phyloP scores from a whole-genome alignment of 2,113 vertebrate genomes.

The Caloenas nicobarica region DNA sequence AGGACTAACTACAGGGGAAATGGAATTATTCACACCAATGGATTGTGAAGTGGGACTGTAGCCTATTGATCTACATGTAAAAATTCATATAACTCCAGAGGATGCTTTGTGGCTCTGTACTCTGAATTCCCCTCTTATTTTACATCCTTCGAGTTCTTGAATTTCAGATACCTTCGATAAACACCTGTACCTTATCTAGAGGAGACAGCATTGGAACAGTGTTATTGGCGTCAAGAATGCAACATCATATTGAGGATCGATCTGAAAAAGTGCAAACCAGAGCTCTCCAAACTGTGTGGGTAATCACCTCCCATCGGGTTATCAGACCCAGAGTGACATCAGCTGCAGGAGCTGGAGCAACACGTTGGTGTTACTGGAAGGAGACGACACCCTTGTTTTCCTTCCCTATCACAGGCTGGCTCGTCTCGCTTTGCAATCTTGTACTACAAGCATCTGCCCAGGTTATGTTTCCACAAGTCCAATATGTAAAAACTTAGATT shows the following conservation, averaged over 20 bases:
- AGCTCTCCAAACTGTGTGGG: neutral
- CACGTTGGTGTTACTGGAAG: neutral
- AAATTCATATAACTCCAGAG: neutral
- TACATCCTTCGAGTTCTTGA: neutral
- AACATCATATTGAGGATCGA: neutral
- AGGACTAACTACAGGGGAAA: too few species aligned
- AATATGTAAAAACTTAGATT: too few species aligned
- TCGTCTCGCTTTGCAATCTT: too few species aligned
- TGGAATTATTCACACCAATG: too few species aligned
- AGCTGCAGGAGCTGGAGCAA: neutral
- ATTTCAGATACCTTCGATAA: neutral
- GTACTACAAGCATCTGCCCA: too few species aligned
- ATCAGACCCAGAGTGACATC: too few species aligned
- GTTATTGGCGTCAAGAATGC: neutral
- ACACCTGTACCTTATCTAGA: neutral
- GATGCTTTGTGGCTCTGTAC: neutral
- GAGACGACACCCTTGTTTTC: neutral
- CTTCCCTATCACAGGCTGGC: neutral
- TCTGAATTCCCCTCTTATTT: neutral
- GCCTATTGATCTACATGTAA: neutral
- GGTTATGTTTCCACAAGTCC: too few species aligned
- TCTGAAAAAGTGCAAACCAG: neutral
- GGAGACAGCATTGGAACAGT: neutral
- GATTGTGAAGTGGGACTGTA: neutral
- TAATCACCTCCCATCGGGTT: too few species aligned